phyloP scores from a whole-genome alignment of 2,797 vertebrate genomes.

The Acropternis orthonyx region DNA sequence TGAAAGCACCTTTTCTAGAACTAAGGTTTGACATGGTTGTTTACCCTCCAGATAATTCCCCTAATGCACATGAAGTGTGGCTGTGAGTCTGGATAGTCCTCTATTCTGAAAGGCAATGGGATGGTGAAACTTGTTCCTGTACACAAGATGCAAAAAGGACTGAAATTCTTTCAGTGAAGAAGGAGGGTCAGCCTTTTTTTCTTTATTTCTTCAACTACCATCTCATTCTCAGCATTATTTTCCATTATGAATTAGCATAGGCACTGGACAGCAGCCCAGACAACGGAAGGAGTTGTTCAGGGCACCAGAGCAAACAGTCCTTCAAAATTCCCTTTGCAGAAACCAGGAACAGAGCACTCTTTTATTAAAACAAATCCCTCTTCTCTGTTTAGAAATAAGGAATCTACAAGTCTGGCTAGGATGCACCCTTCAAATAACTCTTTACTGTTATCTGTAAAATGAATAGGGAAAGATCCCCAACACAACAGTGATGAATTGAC shows the following conservation, averaged over 20 bases:
- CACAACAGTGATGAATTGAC: background rate
- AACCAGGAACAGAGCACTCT: conserved; percentile 7
- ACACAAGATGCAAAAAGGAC: background rate
- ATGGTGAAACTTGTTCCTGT: background rate
- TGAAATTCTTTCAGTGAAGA: background rate
- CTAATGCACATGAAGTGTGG: background rate
- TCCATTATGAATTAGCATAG: conserved; percentile 11
- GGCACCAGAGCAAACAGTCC: conserved; percentile 7
- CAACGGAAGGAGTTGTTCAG: conserved; percentile 9
- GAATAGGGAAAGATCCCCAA: background rate
- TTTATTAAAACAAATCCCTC: conserved; percentile 31
- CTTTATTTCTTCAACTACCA: background rate
- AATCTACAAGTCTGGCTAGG: background rate
- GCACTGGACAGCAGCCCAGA: conserved; percentile 21
- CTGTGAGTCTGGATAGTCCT: background rate
- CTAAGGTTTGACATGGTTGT: background rate
- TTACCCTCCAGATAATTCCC: background rate
- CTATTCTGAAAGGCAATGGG: background rate
- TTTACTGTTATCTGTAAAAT: background rate
- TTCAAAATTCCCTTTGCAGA: conserved; percentile 28
- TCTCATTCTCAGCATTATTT: conserved; percentile 6
- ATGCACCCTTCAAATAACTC: background rate
- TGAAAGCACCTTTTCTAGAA: background rate
- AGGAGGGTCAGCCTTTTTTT: background rate
- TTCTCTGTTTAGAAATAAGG: background rate